Percentiles rank a stretch among this genome's conserved stretches.
Conservation (phyloP, 2,113 vertebrate genomes). For the Pycnonotus jocosus region DNA sequence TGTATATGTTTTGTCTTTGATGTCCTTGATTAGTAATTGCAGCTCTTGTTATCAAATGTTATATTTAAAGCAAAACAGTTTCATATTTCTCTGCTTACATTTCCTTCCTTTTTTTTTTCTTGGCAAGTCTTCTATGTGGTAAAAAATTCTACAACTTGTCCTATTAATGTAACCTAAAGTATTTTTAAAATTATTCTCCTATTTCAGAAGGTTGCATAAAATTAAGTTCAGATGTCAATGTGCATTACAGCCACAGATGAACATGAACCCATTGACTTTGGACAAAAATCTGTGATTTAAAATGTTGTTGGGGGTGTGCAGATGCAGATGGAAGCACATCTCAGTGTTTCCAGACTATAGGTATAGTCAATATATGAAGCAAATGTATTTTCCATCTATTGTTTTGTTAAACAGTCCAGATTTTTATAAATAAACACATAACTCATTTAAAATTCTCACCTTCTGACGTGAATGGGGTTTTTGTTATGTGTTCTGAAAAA, state of each 20-base stretch:
- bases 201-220: not conserved
- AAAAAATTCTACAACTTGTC: not conserved
- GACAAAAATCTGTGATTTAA: not conserved
- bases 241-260: not conserved
- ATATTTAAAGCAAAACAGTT: not conserved
- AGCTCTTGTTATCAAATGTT: not conserved
- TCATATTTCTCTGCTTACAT: not conserved
- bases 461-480: not conserved
- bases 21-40: constrained; percentile 5
- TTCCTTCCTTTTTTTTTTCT: not conserved
- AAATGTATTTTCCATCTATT: not conserved
- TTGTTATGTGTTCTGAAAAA: not conserved
- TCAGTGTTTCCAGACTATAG: not conserved
- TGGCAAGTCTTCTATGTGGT: not conserved
- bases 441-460: not conserved
- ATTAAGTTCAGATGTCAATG: not conserved
- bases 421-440: not conserved
- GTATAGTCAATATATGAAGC: not conserved
- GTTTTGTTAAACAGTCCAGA: not conserved
- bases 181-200: not conserved
- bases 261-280: not conserved
- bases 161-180: not conserved
- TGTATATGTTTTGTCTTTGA: not conserved
- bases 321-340: not conserved
- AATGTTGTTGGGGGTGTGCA: not conserved